Evolutionary conservation across 2,888 invertebrate genomes (phyloP), one percentile per base, ranked within the genome.

Genomic region (Leucophenga maculata): DNA sequence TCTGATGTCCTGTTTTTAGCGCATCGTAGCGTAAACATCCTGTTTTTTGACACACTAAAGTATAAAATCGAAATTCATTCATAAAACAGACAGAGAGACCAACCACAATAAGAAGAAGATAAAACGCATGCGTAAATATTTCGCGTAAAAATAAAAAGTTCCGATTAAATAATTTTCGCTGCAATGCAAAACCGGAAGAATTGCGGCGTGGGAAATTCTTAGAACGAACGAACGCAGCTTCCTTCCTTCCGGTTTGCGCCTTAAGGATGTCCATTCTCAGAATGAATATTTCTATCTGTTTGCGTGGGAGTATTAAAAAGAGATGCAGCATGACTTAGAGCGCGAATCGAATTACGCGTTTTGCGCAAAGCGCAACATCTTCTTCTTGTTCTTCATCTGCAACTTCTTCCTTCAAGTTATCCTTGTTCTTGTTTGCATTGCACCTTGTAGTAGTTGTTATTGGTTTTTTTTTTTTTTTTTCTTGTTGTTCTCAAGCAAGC

Each of bases 401-500:
- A 13, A 8, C 50, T 50, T 18, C 50, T 50, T 16, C 6, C n/a
- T 50, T 16, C 16, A 50, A 39, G 39, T 39, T 39, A 26, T 55
- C 26, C 39, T 60, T 32, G 26, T 39, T 11, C 14, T 14, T 55
- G 55, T 52, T 52, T 48, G 48, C 48, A n/a, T 64, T 64, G 62
- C 62, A 64, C 62, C 62, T 64, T 64, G 62, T 64, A n/a, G 50
- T 50, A 16, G 68, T 70, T 69, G 70, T 70, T 72, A 69, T 70
- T n/a, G n/a, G n/a, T n/a, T n/a, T n/a, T n/a, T n/a, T n/a, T n/a
- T n/a, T n/a, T n/a, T n/a, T n/a, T n/a, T n/a, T n/a, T n/a, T n/a
- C n/a, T 73, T 71, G 72, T 74, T 77, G 77, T 80, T 80, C 80
- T 80, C 81, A 80, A 79, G 80, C 79, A 81, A 78, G 82, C 82